phyloP scores from a whole-genome alignment of 2,888 invertebrate genomes.

The Megamerina dolium region DNA sequence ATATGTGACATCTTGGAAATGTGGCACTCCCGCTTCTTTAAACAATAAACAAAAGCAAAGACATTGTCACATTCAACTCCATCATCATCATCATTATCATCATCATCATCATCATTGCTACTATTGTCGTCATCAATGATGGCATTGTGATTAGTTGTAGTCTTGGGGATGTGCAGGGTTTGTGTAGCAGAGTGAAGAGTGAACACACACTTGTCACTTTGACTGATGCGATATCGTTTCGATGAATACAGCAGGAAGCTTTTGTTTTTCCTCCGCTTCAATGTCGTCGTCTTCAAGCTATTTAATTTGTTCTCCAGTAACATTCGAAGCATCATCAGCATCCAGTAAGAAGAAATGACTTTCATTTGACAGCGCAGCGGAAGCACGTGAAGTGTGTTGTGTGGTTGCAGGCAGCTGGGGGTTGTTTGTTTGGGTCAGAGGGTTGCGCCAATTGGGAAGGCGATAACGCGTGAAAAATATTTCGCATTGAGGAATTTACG shows the following conservation, averaged over 20 bases:
- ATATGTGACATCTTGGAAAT: no score
- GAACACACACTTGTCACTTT: constrained; percentile 18
- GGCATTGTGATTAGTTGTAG: no score
- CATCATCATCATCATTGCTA: no score
- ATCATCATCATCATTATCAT: no score
- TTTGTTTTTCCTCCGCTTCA: constrained; percentile 8
- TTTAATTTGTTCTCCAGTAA: not conserved
- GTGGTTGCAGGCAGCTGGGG: constrained; percentile 3
- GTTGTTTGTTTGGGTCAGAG: constrained; percentile 5
- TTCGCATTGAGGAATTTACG: no score
- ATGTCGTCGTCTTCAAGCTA: not conserved
- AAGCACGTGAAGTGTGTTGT: no score
- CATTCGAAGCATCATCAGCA: no score
- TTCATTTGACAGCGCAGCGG: constrained; percentile 22
- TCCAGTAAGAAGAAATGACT: constrained; percentile 21
- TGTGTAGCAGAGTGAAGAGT: not conserved
- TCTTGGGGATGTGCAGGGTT: no score
- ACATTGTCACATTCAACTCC: no score
- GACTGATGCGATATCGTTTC: constrained; percentile 22
- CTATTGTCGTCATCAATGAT: no score
- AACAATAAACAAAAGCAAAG: no score
- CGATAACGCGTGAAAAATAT: not conserved
- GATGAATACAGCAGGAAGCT: constrained; percentile 20
- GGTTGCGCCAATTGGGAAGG: not conserved
- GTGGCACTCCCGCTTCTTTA: no score